These are phyloP conservation scores for Pristionchus fissidentatus DNA, from an alignment of 2,888 invertebrate genomes.

Conservation along the genomic window DNA sequence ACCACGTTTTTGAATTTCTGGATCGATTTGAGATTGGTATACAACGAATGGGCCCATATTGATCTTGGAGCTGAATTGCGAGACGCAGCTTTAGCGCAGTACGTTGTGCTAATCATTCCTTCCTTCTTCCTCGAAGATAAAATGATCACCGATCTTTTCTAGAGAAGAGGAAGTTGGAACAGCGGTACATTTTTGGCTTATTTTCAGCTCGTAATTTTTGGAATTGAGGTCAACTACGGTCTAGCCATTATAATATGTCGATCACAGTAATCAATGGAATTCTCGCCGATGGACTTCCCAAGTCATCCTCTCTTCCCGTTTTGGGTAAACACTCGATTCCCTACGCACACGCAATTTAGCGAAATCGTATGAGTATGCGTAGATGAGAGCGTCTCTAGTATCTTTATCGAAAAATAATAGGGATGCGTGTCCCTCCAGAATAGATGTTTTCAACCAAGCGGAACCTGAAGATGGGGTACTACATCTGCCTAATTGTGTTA, in stretches of 20 bases:
- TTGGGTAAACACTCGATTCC: background rate
- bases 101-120: background rate
- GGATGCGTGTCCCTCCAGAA: no score
- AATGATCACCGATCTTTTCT: slow-evolving; percentile 26
- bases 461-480: no score
- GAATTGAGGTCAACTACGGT: slow-evolving; percentile 30
- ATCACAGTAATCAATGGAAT: slow-evolving; percentile 43
- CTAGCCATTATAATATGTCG: slow-evolving; percentile 36
- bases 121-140: slow-evolving; percentile 21
- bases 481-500: no score
- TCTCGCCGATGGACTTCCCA: slow-evolving; percentile 21
- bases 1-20: background rate
- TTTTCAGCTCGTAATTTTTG: background rate
- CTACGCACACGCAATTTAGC: no score
- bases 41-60: slow-evolving; percentile 14
- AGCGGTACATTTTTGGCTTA: background rate
- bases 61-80: background rate
- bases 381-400: background rate
- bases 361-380: no score
- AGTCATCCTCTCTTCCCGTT: background rate
- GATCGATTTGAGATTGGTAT: background rate
- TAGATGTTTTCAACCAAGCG: no score
- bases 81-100: background rate
- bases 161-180: slow-evolving; percentile 6
- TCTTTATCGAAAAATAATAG: no score